Evolutionary conservation across 2,888 invertebrate genomes (phyloP), one percentile per base, ranked within the genome.

Genomic region (Tachina grossa): DNA sequence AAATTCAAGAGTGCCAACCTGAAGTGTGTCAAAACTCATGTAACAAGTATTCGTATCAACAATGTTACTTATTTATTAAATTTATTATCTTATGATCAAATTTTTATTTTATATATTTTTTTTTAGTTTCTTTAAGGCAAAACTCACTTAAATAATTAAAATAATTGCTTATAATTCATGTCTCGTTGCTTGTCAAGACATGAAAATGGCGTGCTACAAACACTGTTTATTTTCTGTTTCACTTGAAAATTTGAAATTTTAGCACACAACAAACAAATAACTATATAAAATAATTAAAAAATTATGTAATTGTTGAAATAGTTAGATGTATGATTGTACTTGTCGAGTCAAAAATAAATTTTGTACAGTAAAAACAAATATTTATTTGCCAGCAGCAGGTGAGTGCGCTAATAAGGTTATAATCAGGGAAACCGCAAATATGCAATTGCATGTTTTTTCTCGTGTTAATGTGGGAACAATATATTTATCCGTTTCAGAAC

Each of bases 81-180:
- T 69, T 63, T 75, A 65, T 69, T 66, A 71, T 79, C 43, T 78
- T 49, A 16, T 22, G 47, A 47, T 59, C 14, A 16, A n/a, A 47
- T 45, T 66, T 9, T 41, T 47, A 22, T 31, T 10, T 45, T 19
- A 57, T 13, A 45, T 61, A 31, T 39, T 41, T 43, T 53, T 16
- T 10, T 51, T 59, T 5, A 10, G n/a, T 16, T 59, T 41, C 13
- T 11, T 51, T n/a, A n/a, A 16, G 57, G 41, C n/a, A 57, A 75
- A 81, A 63, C 69, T 55, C 11, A 14, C n/a, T 72, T 39, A 78
- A 77, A 77, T 72, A 83, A 83, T 83, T 83, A 57, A 77, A 83
- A 82, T 82, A 82, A 71, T 77, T 77, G 43, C 45, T 77, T 66
- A 59, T 71, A 72, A 77, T 77, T 83, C 71, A 66, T 45, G 71